Evolutionary conservation across 2,888 invertebrate species (phyloP).

Genomic region (Apotomis turbidana): DNA sequence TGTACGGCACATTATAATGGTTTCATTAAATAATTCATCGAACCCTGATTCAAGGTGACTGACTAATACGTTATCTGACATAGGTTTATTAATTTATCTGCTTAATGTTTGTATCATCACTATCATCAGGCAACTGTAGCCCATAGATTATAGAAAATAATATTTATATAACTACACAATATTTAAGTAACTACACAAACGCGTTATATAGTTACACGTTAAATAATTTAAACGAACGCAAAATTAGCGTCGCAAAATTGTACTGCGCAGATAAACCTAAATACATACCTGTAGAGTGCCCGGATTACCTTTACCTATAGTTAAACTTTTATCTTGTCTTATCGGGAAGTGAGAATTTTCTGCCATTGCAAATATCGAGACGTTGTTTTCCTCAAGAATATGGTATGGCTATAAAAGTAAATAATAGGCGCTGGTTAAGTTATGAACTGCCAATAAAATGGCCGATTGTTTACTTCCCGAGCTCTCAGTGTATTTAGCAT

Average conservation of each 20-base stretch:
- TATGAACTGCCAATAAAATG: constrained; percentile 31
- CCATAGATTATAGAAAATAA: too few species aligned
- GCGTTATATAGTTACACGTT: too few species aligned
- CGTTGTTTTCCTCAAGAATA: constrained; percentile 35
- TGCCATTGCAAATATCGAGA: constrained; percentile 26
- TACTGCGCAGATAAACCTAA: neutral
- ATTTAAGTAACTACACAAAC: too few species aligned
- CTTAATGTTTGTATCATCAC: too few species aligned
- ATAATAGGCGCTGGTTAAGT: constrained; percentile 32
- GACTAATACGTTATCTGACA: too few species aligned
- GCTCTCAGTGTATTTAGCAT: constrained; percentile 5
- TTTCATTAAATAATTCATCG: too few species aligned
- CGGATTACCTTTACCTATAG: constrained; percentile 10
- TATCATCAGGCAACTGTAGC: too few species aligned
- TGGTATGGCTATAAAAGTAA: constrained; percentile 40
- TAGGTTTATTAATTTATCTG: too few species aligned
- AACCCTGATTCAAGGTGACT: too few species aligned
- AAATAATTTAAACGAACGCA: too few species aligned
- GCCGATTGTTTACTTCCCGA: constrained; percentile 12
- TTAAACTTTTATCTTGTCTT: constrained; percentile 21
- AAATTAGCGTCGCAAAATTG: neutral
- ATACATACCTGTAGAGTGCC: neutral
- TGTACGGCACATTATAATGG: neutral
- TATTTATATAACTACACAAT: too few species aligned
- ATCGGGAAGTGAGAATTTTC: constrained; percentile 32